These are phyloP conservation scores for Solea senegalensis DNA, from an alignment of 2,113 vertebrate genomes.

Conservation along the genomic window DNA sequence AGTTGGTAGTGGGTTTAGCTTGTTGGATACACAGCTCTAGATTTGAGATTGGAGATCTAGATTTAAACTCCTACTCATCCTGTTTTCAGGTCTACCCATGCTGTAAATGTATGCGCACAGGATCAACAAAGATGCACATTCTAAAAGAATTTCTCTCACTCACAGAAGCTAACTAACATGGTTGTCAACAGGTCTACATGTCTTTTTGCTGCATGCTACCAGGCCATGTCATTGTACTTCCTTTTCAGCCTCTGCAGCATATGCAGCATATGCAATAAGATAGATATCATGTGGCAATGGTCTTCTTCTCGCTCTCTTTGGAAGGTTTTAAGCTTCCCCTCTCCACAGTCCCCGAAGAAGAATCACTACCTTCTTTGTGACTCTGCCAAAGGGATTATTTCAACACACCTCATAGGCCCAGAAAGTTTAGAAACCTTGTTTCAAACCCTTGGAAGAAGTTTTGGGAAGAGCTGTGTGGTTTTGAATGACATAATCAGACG, in stretches of 20 bases:
- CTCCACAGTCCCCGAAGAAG: slow-evolving; percentile 39
- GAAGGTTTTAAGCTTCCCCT: slow-evolving; percentile 50
- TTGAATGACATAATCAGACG: slow-evolving; percentile 53
- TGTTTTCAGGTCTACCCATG: slow-evolving; percentile 36
- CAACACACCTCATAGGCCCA: slow-evolving; percentile 34
- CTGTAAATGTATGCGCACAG: too few relatives aligned
- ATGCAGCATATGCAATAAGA: slow-evolving; percentile 55
- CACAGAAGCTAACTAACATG: slow-evolving; percentile 27
- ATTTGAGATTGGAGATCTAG: slow-evolving; percentile 7
- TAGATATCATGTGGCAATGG: slow-evolving; percentile 52
- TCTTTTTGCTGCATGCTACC: neutral
- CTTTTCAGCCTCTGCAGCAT: slow-evolving; percentile 43
- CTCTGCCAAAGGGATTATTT: slow-evolving; percentile 68
- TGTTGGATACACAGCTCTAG: slow-evolving; percentile 28
- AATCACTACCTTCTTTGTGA: slow-evolving; percentile 54
- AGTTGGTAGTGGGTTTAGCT: slow-evolving; percentile 41
- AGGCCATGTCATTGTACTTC: slow-evolving; percentile 23
- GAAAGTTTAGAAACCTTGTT: slow-evolving; percentile 61
- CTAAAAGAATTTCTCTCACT: neutral
- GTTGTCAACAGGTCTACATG: slow-evolving; percentile 39
- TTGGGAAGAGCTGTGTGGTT: slow-evolving; percentile 35
- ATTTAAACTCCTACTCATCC: slow-evolving; percentile 37
- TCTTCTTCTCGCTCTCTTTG: slow-evolving; percentile 35
- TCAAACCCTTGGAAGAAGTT: slow-evolving; percentile 56
- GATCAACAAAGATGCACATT: neutral